Base-by-base conservation (phyloP, 2,113 vertebrate species). In the Carassius auratus region DNA sequence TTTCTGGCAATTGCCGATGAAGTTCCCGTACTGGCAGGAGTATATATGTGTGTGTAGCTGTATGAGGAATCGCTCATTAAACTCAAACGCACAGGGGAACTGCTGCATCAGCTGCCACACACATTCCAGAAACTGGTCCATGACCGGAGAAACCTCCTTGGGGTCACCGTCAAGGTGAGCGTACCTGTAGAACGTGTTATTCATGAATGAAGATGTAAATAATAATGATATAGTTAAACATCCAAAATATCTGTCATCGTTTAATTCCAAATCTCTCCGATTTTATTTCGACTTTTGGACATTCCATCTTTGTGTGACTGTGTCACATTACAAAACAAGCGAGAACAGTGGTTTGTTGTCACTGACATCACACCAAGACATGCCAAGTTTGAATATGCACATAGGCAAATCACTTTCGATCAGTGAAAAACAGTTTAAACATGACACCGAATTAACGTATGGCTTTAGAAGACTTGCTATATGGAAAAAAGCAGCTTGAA, bases 1-100 rank as follows among this genome's bases (percentile, higher is more conserved):
- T 91, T 96, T 99, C 90, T 97, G 94, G 85, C 95, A 95, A 91
- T 98, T 99, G 33, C 97, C 96, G 45, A 99, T 91, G 91, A 99
- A 99, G 88, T 95, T 97, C 26, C 98, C 98, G 55, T 96, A 98
- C 87, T 98, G 97, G 88, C 97, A 99, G 86, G 98, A 99, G 92
- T 98, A 97, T 82, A 97, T 87, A 3, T 98, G 96, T 8, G 96
- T 92, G 80, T 97, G 98, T 81, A 99, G 90, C 80, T 96, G 94
- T 74, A 97, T 92, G 84, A 99, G 90, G 94, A 99, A 97, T 90
- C 96, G 94, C 94, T 99, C 97, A 15, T 97, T 99, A 93, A 98
- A 99, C 91, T 99, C 96, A 84, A 99, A 99, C 92, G 97, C 97
- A 89, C 98, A 99, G 17, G 98, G 98, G 89, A 98, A 98, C 88